These are phyloP conservation scores for Vidua macroura DNA, from an alignment of 2,113 vertebrate species.

Conservation along the genomic window DNA sequence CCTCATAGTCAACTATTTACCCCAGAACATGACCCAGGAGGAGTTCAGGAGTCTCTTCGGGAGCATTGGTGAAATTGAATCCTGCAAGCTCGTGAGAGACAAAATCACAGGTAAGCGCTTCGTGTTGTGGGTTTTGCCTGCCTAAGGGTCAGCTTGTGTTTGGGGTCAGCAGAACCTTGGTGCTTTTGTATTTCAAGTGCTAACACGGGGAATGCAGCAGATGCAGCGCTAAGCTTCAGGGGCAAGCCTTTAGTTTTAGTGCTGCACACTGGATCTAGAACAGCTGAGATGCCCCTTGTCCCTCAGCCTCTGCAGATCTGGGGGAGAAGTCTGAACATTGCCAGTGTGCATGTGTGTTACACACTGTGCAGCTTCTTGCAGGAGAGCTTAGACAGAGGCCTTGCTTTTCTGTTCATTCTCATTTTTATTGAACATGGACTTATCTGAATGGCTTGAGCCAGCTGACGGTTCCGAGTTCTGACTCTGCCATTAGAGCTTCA, in stretches of 20 bases:
- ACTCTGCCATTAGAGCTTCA: neutral
- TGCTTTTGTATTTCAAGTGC: neutral
- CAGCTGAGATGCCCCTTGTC: neutral
- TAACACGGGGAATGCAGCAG: neutral
- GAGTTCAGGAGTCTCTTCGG: constrained; percentile 99
- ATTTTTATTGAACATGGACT: accelerated
- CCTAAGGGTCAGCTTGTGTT: neutral
- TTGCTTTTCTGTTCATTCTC: neutral
- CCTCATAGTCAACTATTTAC: constrained; percentile 99
- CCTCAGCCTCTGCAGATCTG: neutral
- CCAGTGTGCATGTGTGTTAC: neutral
- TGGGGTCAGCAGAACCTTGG: neutral
- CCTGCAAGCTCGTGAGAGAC: constrained; percentile 98
- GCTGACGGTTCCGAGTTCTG: accelerated
- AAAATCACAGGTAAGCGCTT: constrained; percentile 94
- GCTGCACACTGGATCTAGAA: neutral
- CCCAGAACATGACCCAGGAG: constrained; percentile 99
- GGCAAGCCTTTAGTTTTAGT: neutral
- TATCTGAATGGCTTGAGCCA: neutral
- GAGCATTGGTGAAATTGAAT: constrained; percentile 99
- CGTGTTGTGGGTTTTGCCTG: accelerated
- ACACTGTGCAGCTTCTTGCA: neutral
- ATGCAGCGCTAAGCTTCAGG: accelerated
- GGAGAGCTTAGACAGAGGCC: neutral
- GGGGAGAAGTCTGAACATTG: accelerated